A percentile compares a stretch with the other conserved stretches of the same genome.
Conservation (phyloP, 1,140 invertebrate species). For the Meteorus sp. region DNA sequence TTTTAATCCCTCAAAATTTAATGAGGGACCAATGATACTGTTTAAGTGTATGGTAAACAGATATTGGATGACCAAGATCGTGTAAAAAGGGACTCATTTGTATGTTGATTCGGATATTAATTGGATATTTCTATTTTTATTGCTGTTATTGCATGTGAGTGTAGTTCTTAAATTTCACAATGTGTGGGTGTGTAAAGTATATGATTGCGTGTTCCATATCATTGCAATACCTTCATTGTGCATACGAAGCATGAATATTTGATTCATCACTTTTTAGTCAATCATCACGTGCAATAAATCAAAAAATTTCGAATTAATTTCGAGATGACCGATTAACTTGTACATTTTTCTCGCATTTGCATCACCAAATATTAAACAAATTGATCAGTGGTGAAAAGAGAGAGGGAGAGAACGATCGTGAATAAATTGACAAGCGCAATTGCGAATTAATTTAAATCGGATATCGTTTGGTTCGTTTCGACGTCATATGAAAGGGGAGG, state of each 20-base stretch:
- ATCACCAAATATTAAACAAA: slow-evolving; percentile 2
- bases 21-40: slow-evolving; percentile 12
- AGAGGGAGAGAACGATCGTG: slow-evolving; percentile 1
- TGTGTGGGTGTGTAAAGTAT: no score
- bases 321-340: background rate
- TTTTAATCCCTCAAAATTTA: slow-evolving; percentile 9
- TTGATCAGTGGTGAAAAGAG: background rate
- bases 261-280: no score
- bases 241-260: no score
- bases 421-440: slow-evolving; percentile 10
- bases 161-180: no score
- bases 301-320: background rate
- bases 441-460: slow-evolving; percentile 52
- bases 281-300: no score
- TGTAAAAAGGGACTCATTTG: background rate
- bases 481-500: slow-evolving; percentile 7
- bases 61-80: no score
- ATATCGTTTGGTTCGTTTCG: slow-evolving; percentile 35
- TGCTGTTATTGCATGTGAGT: background rate
- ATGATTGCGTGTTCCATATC: no score
- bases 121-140: background rate
- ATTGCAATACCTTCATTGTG: no score
- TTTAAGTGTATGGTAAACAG: no score
- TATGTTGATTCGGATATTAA: background rate
- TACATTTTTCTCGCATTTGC: background rate